phyloP scores from a whole-genome alignment of 2,113 vertebrate genomes.

The Tragelaphus imberbis region DNA sequence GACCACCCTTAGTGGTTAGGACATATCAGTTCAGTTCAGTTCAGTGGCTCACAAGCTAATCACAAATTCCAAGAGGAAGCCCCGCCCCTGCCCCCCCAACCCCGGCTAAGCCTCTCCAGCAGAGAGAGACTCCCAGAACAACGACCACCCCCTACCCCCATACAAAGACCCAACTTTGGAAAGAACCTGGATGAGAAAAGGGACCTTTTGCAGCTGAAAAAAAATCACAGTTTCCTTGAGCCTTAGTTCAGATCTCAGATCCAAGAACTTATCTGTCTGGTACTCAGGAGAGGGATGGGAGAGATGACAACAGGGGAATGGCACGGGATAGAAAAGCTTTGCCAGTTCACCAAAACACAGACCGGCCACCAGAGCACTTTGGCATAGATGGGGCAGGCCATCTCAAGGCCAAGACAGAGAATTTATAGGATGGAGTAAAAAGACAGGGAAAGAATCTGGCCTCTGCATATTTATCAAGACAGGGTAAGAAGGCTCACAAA shows the following conservation, averaged over 20 bases:
- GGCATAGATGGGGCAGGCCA: neutral
- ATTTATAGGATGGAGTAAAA: neutral
- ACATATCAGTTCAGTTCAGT: too few relatives aligned
- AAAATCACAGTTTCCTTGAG: neutral
- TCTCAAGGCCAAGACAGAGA: neutral
- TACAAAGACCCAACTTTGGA: neutral
- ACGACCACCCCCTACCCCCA: neutral
- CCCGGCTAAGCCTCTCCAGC: neutral
- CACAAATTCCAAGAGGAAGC: neutral
- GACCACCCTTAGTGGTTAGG: neutral
- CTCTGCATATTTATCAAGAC: neutral
- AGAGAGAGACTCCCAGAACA: neutral
- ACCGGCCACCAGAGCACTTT: neutral
- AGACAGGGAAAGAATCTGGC: neutral
- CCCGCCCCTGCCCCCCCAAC: neutral
- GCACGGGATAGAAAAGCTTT: neutral
- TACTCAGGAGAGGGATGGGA: neutral
- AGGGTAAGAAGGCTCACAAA: neutral
- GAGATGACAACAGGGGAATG: neutral
- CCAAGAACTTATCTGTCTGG: neutral
- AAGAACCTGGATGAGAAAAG: neutral
- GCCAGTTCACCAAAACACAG: neutral
- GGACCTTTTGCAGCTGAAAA: neutral
- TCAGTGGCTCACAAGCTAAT: neutral
- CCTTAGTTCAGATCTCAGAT: neutral